Evolutionary conservation across 1,140 invertebrate genomes (phyloP).

Genomic region (Sipha flava): DNA sequence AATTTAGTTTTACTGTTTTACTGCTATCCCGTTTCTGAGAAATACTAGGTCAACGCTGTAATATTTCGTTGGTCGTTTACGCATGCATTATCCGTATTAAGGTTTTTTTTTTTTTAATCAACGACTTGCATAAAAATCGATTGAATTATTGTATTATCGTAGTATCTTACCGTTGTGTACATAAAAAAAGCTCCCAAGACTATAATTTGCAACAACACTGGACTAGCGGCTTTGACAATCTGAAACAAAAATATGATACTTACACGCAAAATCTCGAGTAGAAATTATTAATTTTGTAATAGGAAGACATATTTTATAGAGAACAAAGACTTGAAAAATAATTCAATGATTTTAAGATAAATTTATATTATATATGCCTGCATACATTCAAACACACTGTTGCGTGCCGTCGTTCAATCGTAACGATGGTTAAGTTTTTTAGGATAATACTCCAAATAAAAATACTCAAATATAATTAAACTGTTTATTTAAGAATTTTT

Average conservation of each 20-base stretch:
- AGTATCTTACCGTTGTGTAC: constrained; percentile 75
- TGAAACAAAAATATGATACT: constrained; percentile 45
- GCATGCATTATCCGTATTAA: not conserved
- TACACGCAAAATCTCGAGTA: no score
- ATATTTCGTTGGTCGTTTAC: not conserved
- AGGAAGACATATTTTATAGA: no score
- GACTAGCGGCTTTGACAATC: constrained; percentile 88
- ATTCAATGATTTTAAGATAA: no score
- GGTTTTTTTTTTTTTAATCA: not conserved
- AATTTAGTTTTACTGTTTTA: not conserved
- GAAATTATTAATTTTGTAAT: no score
- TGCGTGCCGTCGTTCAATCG: no score
- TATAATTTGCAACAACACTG: constrained; percentile 79
- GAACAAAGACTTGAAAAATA: no score
- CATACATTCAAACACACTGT: no score
- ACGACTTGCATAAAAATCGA: not conserved
- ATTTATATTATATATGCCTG: no score
- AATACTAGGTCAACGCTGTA: not conserved
- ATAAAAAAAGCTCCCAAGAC: constrained; percentile 85
- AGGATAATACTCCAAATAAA: no score
- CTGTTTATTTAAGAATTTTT: no score
- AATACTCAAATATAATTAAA: no score
- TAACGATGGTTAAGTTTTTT: no score
- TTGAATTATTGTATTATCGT: not conserved
- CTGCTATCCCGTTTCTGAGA: not conserved